Percentiles rank a stretch among this genome's conserved stretches.
phyloP scores from a whole-genome alignment of 1,140 invertebrate genomes.

The Drepana arcuata region DNA sequence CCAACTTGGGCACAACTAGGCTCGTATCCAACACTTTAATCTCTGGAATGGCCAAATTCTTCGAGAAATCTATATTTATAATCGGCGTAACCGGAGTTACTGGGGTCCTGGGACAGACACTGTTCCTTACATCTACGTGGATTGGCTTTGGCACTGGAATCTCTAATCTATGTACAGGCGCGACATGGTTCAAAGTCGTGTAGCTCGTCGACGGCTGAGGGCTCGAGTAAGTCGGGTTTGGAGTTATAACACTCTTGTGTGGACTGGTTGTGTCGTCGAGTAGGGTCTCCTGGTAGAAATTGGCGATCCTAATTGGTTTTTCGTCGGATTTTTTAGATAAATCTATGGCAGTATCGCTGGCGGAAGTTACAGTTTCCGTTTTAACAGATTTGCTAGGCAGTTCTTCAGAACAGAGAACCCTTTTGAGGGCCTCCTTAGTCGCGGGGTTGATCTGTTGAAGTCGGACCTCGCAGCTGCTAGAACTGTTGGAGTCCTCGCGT shows the following conservation, averaged over 20 bases:
- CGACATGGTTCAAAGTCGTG: conserved; percentile 24
- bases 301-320: conserved; percentile 37
- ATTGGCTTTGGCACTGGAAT: conserved; percentile 35
- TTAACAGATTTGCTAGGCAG: conserved; percentile 14
- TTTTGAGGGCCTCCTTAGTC: conserved; percentile 20
- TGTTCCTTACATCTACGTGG: conserved; percentile 5
- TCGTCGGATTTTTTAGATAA: conserved; percentile 36
- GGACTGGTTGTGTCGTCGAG: conserved; percentile 34
- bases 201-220: conserved; percentile 55
- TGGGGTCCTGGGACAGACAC: conserved; percentile 7
- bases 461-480: conserved; percentile 46
- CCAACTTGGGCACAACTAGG: conserved; percentile 22
- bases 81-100: conserved; percentile 34
- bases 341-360: conserved; percentile 39
- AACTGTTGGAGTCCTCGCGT: conserved; percentile 54
- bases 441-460: too few relatives aligned
- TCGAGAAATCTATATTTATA: conserved; percentile 59
- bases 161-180: conserved; percentile 22
- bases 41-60: conserved; percentile 46
- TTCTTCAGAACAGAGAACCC: conserved; percentile 28
- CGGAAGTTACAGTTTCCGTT: conserved; percentile 28
- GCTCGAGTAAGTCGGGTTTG: conserved; percentile 47
- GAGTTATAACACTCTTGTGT: conserved; percentile 46
- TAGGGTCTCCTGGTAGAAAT: conserved; percentile 60
- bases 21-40: conserved; percentile 49